These are phyloP conservation scores for Megaceryle maxima DNA, from an alignment of 2,113 vertebrate genomes.

Conservation along the genomic window DNA sequence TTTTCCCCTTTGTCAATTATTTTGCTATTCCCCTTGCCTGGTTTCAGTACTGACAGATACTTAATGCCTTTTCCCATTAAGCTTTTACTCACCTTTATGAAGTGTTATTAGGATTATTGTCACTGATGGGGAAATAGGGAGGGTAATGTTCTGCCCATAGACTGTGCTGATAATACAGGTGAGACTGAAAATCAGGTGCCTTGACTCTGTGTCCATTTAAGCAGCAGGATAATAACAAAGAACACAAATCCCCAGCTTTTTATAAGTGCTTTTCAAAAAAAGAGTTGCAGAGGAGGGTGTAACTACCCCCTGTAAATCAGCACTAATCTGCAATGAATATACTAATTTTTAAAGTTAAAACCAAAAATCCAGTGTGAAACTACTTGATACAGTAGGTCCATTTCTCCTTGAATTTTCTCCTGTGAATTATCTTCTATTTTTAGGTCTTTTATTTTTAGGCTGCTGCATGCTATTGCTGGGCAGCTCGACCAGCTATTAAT, in stretches of 20 bases:
- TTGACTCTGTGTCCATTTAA: neutral
- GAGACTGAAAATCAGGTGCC: neutral
- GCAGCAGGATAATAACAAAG: neutral
- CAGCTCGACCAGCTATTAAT: conserved; percentile 27
- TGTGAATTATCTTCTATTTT: conserved; percentile 61
- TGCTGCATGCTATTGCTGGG: conserved; percentile 27
- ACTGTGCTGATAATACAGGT: neutral
- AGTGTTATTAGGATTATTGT: neutral
- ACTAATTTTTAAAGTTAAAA: neutral
- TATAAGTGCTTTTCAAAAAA: neutral
- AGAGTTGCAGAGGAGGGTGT: neutral
- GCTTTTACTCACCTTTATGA: neutral
- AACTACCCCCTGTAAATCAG: neutral
- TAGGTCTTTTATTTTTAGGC: conserved; percentile 61
- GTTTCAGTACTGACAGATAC: neutral
- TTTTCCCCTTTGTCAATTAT: rapidly evolving
- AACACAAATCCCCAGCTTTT: neutral
- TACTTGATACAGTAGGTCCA: neutral
- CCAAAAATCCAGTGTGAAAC: neutral
- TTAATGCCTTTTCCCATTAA: neutral
- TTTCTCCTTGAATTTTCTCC: conserved; percentile 55
- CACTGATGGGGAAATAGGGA: neutral
- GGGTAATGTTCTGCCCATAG: neutral
- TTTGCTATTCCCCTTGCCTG: neutral
- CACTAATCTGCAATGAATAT: neutral